phyloP scores from a whole-genome alignment of 2,888 invertebrate species.

The Morpho deidamia region DNA sequence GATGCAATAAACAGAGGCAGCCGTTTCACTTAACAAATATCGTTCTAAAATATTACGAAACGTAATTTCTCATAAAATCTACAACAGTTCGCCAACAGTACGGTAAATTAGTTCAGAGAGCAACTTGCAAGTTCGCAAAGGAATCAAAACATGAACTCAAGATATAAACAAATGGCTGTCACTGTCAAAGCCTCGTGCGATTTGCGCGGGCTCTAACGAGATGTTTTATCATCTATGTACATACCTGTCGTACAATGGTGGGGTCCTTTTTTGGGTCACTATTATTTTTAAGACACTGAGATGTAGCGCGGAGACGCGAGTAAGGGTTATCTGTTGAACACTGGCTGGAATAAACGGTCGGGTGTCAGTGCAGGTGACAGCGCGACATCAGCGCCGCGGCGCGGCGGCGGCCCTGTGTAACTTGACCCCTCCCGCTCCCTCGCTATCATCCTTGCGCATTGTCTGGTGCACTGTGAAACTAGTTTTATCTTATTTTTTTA shows the following conservation, averaged over 20 bases:
- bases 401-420: constrained; percentile 49
- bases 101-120: neutral
- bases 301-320: constrained; percentile 11
- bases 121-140: constrained; percentile 15
- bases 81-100: neutral
- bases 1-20: constrained; percentile 30
- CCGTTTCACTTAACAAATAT: constrained; percentile 13
- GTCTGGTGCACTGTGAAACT: neutral
- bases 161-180: constrained; percentile 57
- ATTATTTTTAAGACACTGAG: neutral
- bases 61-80: neutral
- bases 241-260: constrained; percentile 14
- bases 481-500: too few species aligned
- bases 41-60: neutral
- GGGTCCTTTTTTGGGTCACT: neutral
- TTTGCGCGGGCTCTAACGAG: constrained; percentile 18
- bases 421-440: constrained; percentile 29
- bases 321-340: constrained; percentile 25
- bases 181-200: constrained; percentile 44
- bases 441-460: constrained; percentile 29
- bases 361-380: constrained; percentile 40
- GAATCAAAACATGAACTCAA: constrained; percentile 23
- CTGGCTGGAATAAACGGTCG: constrained; percentile 29
- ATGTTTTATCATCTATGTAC: constrained; percentile 1
- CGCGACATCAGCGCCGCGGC: constrained; percentile 62